Conservation (phyloP, 2,113 vertebrate genomes). For the Esox niger region DNA sequence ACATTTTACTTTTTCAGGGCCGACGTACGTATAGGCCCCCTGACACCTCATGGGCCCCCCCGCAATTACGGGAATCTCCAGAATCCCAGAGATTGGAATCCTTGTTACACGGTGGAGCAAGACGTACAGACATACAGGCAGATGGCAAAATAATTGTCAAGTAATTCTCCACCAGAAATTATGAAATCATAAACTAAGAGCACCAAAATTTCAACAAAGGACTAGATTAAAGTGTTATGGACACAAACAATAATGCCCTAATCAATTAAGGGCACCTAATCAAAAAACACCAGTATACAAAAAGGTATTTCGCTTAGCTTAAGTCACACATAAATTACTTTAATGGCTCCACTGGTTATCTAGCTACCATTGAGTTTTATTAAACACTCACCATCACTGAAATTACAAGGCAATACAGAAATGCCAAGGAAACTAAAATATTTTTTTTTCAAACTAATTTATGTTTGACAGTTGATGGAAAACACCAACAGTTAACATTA, state of each 20-base stretch:
- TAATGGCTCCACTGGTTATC: conserved; percentile 69
- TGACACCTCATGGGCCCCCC: no score
- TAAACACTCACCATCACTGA: conserved; percentile 41
- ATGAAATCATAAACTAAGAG: no score
- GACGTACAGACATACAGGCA: no score
- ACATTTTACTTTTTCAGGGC: no score
- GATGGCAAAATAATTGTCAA: no score
- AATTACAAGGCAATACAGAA: conserved; percentile 53
- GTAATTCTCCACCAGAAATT: no score
- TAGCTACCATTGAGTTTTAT: conserved; percentile 55
- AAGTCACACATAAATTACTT: conserved; percentile 69
- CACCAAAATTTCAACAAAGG: no score
- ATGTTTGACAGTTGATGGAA: conserved; percentile 58
- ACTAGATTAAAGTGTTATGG: no score
- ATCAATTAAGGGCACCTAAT: conserved; percentile 54
- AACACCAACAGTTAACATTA: conserved; percentile 49
- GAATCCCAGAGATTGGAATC: no score
- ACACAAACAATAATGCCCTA: conserved; percentile 12
- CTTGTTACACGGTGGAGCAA: no score
- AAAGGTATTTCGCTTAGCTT: conserved; percentile 37
- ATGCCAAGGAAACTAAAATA: conserved; percentile 46
- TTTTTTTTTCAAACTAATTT: conserved; percentile 57
- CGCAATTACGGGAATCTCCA: no score
- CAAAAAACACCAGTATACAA: conserved; percentile 46
- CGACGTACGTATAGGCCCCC: no score